phyloP scores from a whole-genome alignment of 2,797 vertebrate genomes.

The Ara ararauna region DNA sequence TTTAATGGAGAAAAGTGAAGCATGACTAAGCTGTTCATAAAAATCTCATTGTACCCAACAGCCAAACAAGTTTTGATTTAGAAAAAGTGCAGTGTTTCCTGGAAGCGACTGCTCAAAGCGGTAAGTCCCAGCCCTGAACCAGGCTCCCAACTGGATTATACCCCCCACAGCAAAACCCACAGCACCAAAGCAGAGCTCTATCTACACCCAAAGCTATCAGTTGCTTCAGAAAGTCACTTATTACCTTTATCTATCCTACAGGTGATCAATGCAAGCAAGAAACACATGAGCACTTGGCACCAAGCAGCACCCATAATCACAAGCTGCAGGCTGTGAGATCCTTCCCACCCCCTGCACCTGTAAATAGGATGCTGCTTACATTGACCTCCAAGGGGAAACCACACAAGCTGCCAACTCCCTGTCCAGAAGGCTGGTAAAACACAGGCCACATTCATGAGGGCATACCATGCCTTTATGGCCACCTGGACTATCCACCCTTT shows the following conservation, averaged over 20 bases:
- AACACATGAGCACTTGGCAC: slow-evolving; percentile 5
- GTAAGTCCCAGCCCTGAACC: neutral
- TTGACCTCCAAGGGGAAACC: neutral
- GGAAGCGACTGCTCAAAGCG: neutral
- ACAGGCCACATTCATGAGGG: neutral
- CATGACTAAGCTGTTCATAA: slow-evolving; percentile 40
- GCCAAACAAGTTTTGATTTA: neutral
- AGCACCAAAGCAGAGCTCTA: neutral
- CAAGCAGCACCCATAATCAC: neutral
- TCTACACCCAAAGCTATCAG: neutral
- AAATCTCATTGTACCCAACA: neutral
- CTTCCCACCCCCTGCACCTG: neutral
- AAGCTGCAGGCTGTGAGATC: slow-evolving; percentile 8
- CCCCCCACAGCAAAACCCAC: neutral
- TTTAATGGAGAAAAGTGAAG: neutral
- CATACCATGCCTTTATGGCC: fast-evolving
- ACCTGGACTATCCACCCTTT: neutral
- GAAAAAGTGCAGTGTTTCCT: neutral
- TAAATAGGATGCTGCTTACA: neutral
- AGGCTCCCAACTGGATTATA: neutral
- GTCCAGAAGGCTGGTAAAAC: neutral
- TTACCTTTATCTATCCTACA: slow-evolving; percentile 21
- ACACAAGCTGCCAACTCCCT: neutral
- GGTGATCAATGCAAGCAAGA: slow-evolving; percentile 23
- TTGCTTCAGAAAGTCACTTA: neutral